phyloP scores from a whole-genome alignment of 2,888 invertebrate species.

The Pasiphila rectangulata region DNA sequence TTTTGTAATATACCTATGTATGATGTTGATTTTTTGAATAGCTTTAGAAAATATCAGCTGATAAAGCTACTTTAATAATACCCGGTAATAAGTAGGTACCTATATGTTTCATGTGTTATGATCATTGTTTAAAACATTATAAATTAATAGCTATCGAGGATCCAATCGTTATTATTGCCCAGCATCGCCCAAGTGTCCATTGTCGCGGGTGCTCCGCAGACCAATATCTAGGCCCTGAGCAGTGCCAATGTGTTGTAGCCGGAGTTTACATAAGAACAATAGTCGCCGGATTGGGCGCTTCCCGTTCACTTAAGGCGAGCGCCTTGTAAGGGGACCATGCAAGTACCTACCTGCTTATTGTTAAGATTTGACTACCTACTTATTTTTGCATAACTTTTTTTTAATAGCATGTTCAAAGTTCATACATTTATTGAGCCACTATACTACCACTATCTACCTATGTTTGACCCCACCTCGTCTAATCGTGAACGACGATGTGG shows the following conservation, averaged over 20 bases:
- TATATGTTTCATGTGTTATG: too few relatives aligned
- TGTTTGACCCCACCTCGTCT: too few relatives aligned
- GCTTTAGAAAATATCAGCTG: too few relatives aligned
- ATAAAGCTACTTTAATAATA: too few relatives aligned
- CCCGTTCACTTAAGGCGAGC: constrained; percentile 13
- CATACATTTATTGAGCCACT: too few relatives aligned
- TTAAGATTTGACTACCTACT: background rate
- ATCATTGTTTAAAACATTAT: background rate
- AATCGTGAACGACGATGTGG: too few relatives aligned
- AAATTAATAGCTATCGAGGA: background rate
- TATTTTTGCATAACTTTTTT: background rate
- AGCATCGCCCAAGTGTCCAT: constrained; percentile 7
- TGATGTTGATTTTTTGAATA: too few relatives aligned
- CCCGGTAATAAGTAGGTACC: too few relatives aligned
- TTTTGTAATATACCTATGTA: too few relatives aligned
- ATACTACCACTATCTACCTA: too few relatives aligned
- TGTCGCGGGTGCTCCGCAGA: constrained; percentile 7
- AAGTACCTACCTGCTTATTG: background rate
- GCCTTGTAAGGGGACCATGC: constrained; percentile 3
- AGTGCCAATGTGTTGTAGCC: constrained; percentile 14
- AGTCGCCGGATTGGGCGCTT: constrained; percentile 15
- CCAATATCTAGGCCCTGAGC: constrained; percentile 2
- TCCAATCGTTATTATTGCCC: background rate
- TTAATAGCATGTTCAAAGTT: too few relatives aligned
- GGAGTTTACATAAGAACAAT: constrained; percentile 21